Conservation (phyloP, 2,888 invertebrate species). For the Polyploca ridens region DNA sequence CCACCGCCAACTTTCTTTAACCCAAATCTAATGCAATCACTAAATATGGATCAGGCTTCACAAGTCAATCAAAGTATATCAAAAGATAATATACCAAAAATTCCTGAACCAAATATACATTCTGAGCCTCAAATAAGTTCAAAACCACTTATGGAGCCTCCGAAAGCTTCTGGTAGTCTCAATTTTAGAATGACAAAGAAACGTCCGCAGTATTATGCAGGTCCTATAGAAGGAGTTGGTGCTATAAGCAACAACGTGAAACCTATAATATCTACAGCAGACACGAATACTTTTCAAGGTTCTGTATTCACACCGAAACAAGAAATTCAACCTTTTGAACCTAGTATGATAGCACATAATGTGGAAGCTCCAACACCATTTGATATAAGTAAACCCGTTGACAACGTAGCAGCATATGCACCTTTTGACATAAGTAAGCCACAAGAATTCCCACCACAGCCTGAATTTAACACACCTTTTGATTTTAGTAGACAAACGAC, state of each 20-base stretch:
- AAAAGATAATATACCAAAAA: background rate
- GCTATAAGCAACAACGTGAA: constrained; percentile 70
- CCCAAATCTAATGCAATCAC: constrained; percentile 27
- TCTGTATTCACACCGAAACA: constrained; percentile 62
- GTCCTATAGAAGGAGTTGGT: constrained; percentile 76
- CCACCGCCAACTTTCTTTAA: constrained; percentile 44
- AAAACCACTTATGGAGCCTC: constrained; percentile 62
- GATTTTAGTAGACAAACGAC: constrained; percentile 67
- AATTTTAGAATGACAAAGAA: constrained; percentile 75
- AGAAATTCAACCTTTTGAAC: constrained; percentile 16
- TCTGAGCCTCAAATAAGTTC: constrained; percentile 34
- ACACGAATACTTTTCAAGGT: constrained; percentile 54
- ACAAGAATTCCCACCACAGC: constrained; percentile 30
- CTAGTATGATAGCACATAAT: constrained; percentile 18
- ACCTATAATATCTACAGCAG: constrained; percentile 57
- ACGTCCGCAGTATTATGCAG: constrained; percentile 77
- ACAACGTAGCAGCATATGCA: constrained; percentile 24
- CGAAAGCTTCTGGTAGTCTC: constrained; percentile 57
- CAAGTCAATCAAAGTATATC: constrained; percentile 19
- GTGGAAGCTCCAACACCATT: constrained; percentile 32
- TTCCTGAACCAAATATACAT: constrained; percentile 14
- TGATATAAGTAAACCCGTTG: constrained; percentile 29
- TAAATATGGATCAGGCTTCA: constrained; percentile 19
- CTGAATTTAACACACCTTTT: constrained; percentile 61
- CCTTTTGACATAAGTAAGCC: constrained; percentile 34